Evolutionary conservation across 2,888 invertebrate genomes (phyloP).

Genomic region (Cephus pulcher): DNA sequence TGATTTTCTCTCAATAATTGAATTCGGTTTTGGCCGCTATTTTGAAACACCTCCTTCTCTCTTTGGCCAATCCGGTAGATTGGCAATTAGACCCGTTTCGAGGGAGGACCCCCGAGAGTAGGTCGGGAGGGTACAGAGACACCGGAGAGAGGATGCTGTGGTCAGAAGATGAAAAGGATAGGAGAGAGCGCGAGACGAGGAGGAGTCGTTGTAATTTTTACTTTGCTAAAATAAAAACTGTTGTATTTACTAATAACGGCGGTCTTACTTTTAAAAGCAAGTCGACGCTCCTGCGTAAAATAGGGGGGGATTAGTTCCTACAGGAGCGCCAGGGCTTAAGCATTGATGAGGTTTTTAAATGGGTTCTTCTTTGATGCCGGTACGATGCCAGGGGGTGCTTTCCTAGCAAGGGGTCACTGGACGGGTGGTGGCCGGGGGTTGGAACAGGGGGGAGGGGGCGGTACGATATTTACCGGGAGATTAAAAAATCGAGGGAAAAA

Average conservation of each 20-base stretch:
- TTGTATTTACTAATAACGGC: conserved; percentile 62
- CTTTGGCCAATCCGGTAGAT: conserved; percentile 3
- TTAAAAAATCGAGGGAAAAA: conserved; percentile 68
- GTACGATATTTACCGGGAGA: conserved; percentile 66
- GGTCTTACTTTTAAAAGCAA: conserved; percentile 63
- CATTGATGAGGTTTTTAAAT: conserved; percentile 68
- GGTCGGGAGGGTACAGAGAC: background rate
- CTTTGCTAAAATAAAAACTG: conserved; percentile 45
- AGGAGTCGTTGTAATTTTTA: conserved; percentile 5
- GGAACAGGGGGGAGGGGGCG: conserved; percentile 17
- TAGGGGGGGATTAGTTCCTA: conserved; percentile 67
- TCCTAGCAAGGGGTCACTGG: conserved; percentile 28
- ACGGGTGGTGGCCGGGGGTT: conserved; percentile 4
- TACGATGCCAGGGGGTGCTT: conserved; percentile 36
- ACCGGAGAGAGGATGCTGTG: background rate
- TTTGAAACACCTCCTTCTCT: background rate
- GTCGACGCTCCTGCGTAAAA: conserved; percentile 54
- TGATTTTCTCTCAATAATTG: conserved; percentile 20
- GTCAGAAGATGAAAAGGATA: background rate
- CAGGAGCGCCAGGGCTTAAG: conserved; percentile 65
- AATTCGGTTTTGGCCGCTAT: conserved; percentile 13
- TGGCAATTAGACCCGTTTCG: conserved; percentile 18
- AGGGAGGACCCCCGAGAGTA: background rate
- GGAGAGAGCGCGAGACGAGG: background rate
- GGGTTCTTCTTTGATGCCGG: conserved; percentile 66